Conservation (phyloP, 1,140 invertebrate species). For the Drosophila varians region DNA sequence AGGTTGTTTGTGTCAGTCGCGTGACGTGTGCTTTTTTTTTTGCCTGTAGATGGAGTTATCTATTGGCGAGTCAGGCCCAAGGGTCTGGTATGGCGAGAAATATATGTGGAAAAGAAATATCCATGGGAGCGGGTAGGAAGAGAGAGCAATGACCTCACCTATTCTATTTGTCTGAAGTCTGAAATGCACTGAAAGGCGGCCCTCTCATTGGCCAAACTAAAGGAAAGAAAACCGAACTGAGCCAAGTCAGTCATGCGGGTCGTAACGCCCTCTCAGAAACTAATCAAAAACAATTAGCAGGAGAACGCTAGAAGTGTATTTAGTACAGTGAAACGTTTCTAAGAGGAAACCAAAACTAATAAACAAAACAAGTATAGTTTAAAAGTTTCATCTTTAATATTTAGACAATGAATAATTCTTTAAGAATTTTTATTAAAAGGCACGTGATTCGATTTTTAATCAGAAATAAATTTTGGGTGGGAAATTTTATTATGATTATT, state of each 20-base stretch:
- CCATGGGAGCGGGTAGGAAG: too few species aligned
- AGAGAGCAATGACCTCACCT: conserved; percentile 17
- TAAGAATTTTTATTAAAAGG: background rate
- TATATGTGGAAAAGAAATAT: background rate
- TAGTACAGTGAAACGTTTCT: conserved; percentile 10
- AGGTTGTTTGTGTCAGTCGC: conserved; percentile 30
- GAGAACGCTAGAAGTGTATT: conserved; percentile 45
- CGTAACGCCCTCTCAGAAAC: conserved; percentile 59
- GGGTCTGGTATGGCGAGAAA: background rate
- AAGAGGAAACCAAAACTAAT: background rate
- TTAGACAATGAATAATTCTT: background rate
- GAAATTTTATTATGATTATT: conserved; percentile 47
- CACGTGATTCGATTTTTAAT: conserved; percentile 57
- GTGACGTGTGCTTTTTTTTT: conserved; percentile 22
- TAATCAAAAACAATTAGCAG: conserved; percentile 77
- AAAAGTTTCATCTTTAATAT: background rate
- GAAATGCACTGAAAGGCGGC: conserved; percentile 31
- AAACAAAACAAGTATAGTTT: too few species aligned
- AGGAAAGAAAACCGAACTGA: conserved; percentile 15
- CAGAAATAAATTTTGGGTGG: conserved; percentile 10
- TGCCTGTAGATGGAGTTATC: conserved; percentile 29
- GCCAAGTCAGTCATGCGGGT: conserved; percentile 53
- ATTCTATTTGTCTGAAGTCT: conserved; percentile 17
- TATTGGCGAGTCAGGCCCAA: conserved; percentile 8
- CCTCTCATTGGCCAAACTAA: conserved; percentile 28